Conservation (phyloP, 2,113 vertebrate species). For the Larimichthys crocea region DNA sequence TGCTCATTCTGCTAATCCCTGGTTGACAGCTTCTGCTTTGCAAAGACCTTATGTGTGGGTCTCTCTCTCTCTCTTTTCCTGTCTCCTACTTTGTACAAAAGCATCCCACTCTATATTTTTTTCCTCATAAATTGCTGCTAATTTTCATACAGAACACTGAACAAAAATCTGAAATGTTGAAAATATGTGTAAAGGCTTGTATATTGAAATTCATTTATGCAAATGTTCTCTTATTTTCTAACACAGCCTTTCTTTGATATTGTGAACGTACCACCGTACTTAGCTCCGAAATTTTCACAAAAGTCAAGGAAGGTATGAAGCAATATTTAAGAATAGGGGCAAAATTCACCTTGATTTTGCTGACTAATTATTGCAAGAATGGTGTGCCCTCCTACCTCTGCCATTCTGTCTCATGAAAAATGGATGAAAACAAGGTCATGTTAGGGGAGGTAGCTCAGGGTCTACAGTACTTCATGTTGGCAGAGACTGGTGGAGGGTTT, state of each 20-base stretch:
- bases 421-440: constrained; percentile 71
- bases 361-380: constrained; percentile 64
- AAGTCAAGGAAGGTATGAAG: neutral
- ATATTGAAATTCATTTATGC: constrained; percentile 44
- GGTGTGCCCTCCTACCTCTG: constrained; percentile 33
- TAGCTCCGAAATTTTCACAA: constrained; percentile 18
- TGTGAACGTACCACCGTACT: constrained; percentile 7
- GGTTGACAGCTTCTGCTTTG: constrained; percentile 76
- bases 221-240: constrained; percentile 33
- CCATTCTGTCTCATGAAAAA: constrained; percentile 70
- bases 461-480: constrained; percentile 30
- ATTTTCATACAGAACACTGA: constrained; percentile 38
- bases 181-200: constrained; percentile 24
- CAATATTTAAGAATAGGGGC: neutral
- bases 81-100: constrained; percentile 28
- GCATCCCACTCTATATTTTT: constrained; percentile 4
- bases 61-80: constrained; percentile 16
- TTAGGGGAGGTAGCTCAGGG: constrained; percentile 48
- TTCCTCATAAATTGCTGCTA: constrained; percentile 34
- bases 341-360: constrained; percentile 49
- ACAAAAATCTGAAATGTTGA: constrained; percentile 16
- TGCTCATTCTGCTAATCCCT: constrained; percentile 81
- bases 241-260: constrained; percentile 30
- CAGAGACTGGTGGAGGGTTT: constrained; percentile 23
- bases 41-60: constrained; percentile 66